Base-by-base conservation (phyloP, 2,113 vertebrate species). In the Drymodes brunneopygia region DNA sequence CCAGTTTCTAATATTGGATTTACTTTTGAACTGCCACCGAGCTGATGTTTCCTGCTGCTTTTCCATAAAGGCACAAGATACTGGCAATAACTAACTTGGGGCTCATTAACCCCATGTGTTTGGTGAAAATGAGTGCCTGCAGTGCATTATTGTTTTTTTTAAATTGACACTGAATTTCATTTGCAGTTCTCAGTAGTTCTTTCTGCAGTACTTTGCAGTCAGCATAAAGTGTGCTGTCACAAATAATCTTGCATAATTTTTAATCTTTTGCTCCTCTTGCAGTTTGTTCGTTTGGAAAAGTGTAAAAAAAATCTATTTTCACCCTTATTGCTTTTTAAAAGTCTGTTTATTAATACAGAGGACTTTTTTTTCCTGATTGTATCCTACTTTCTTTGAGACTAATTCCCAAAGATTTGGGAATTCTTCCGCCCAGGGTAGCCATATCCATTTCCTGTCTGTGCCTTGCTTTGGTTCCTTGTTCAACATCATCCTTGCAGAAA, bases 211-310 rank as follows among this genome's bases (percentile, higher is more conserved):
- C 71, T 94, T 60, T 86, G 75, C 86, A 96, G 83, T 66, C 62
- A 88, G 58, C 40, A 44, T 64, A 24, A 85, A 90, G 66, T 9
- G 0, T 92, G 57, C 57, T 92, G 61, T 75, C 57, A 33, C 48
- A 53, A 97, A 25, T 79, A 53, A 73, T 88, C 82, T 95, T 96
- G 80, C 80, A 51, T 65, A 82, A 94, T 92, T 88, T 86, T 12
- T 75, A 80, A 92, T 88, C 75, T 95, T 96, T 83, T 73, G 36
- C 38, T 50, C 36, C 71, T 67, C 11, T 77, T 86, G 33, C n/a
- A 36, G 22, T 69, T 93, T 88, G 22, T 70, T 64, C 28, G 62
- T 75, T 20, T 69, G 31, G 62, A 77, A 61, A 69, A 36, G 6
- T 7, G 4, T n/a, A 62, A 70, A 36, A 84, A 38, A 89, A 48